These are phyloP conservation scores for Drosophila ercepeae DNA, from an alignment of 1,140 invertebrate genomes.

Conservation along the genomic window DNA sequence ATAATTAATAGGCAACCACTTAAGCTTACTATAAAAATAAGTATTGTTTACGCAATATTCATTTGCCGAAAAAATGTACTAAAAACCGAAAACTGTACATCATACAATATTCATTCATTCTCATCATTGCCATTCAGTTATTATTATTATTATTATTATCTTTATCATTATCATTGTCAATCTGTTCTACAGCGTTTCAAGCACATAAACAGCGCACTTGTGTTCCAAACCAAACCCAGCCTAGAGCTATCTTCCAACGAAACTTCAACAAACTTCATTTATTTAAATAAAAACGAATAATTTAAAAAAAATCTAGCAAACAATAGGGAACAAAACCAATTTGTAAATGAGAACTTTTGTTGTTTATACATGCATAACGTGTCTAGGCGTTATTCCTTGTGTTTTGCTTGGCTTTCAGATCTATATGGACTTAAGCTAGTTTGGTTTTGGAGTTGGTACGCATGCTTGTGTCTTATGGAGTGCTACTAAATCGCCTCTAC, in stretches of 20 bases:
- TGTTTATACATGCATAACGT: slow-evolving; percentile 3
- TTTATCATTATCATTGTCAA: slow-evolving; percentile 62
- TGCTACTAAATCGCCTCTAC: slow-evolving; percentile 43
- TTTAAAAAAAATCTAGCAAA: slow-evolving; percentile 37
- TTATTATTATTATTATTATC: slow-evolving; percentile 35
- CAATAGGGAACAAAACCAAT: slow-evolving; percentile 20
- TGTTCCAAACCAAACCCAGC: slow-evolving; percentile 46
- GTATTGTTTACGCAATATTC: slow-evolving; percentile 56
- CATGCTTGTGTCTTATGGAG: slow-evolving; percentile 25
- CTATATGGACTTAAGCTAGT: slow-evolving; percentile 60
- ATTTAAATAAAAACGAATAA: slow-evolving; percentile 23
- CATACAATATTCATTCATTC: slow-evolving; percentile 32
- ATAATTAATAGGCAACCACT: slow-evolving; percentile 80
- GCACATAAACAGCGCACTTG: slow-evolving; percentile 33
- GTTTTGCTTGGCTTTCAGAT: slow-evolving; percentile 50
- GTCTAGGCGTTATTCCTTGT: slow-evolving; percentile 10
- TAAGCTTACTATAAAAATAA: slow-evolving; percentile 75
- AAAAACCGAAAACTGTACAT: slow-evolving; percentile 74
- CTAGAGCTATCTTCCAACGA: slow-evolving; percentile 29
- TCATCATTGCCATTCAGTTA: slow-evolving; percentile 28
- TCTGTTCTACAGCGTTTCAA: slow-evolving; percentile 44
- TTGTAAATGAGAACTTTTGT: slow-evolving; percentile 30
- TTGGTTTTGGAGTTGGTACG: slow-evolving; percentile 52
- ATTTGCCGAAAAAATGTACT: slow-evolving; percentile 64
- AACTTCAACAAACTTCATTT: slow-evolving; percentile 25